Evolutionary conservation across 2,797 vertebrate genomes (phyloP).

Genomic region (Lycodopsis pacificus): DNA sequence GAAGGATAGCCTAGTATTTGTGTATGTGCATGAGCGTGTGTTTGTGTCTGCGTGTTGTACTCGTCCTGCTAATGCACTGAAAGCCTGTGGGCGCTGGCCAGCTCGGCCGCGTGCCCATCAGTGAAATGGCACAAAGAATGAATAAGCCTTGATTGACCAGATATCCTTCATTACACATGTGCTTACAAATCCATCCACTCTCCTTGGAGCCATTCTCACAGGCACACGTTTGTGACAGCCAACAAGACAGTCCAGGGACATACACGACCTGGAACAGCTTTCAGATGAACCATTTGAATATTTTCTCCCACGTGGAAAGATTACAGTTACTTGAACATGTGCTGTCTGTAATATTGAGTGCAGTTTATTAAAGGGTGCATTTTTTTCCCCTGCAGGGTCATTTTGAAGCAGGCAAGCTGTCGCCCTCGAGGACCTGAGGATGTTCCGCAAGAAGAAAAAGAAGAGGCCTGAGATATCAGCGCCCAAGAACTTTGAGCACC

Average conservation of each 20-base stretch:
- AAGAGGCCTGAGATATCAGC: conserved; percentile 98
- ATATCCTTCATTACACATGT: conserved; percentile 82
- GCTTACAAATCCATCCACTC: conserved; percentile 71
- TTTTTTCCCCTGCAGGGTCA: conserved; percentile 51
- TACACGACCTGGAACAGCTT: conserved; percentile 36
- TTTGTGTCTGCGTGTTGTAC: conserved; percentile 43
- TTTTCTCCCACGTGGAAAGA: conserved; percentile 29
- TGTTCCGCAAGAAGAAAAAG: conserved; percentile 99
- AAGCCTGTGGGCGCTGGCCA: conserved; percentile 76
- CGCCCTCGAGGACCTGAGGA: conserved; percentile 76
- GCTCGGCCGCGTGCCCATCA: conserved; percentile 65
- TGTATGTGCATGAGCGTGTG: conserved; percentile 31
- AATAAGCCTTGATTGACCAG: conserved; percentile 83
- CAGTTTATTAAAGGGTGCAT: conserved; percentile 36
- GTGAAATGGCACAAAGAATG: conserved; percentile 80
- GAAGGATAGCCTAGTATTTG: conserved; percentile 64
- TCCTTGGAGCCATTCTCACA: conserved; percentile 65
- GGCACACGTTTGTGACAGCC: conserved; percentile 56
- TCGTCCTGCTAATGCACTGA: conserved; percentile 75
- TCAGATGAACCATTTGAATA: conserved; percentile 41
- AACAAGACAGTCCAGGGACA: conserved; percentile 42
- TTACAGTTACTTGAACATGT: conserved; percentile 30
- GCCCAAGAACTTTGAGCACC: conserved; percentile 97
- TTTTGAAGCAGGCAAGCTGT: conserved; percentile 68
- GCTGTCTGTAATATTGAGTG: conserved; percentile 3